Conservation (phyloP, 1,140 invertebrate species). For the Schlechtendalia chinensis region DNA sequence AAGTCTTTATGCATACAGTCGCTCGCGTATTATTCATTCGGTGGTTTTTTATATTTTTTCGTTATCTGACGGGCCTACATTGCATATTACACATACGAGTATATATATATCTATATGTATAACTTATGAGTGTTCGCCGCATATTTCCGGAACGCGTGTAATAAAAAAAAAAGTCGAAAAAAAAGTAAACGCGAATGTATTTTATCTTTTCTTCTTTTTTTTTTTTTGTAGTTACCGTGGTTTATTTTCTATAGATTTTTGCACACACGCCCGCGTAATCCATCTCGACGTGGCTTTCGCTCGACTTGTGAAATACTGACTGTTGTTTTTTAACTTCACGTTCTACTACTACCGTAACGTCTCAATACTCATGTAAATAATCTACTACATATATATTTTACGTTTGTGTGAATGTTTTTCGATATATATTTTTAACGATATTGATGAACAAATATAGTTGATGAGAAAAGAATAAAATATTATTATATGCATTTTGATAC, state of each 20-base stretch:
- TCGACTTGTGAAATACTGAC: neutral
- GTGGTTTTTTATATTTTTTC: slow-evolving; percentile 5
- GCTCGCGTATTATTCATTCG: slow-evolving; percentile 26
- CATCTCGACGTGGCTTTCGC: neutral
- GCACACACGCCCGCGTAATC: neutral
- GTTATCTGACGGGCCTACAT: neutral
- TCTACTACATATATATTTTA: too few species aligned
- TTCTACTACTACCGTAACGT: neutral
- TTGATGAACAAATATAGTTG: too few species aligned
- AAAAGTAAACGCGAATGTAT: slow-evolving; percentile 27
- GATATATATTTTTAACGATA: too few species aligned
- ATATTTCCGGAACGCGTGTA: slow-evolving; percentile 17
- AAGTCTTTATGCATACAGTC: slow-evolving; percentile 18
- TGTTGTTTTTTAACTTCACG: neutral
- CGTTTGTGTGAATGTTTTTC: too few species aligned
- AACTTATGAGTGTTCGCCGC: neutral
- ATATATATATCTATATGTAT: too few species aligned
- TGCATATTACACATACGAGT: too few species aligned
- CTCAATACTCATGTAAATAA: too few species aligned
- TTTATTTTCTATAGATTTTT: neutral
- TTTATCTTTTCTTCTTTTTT: too few species aligned
- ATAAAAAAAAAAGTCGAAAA: slow-evolving; percentile 3
- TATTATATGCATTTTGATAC: too few species aligned
- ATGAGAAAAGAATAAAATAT: too few species aligned
- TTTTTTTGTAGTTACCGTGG: slow-evolving; percentile 11